These are phyloP conservation scores for Astropecten irregularis DNA, from an alignment of 53 echinoderm and acorn worm genomes.

Conservation along the genomic window DNA sequence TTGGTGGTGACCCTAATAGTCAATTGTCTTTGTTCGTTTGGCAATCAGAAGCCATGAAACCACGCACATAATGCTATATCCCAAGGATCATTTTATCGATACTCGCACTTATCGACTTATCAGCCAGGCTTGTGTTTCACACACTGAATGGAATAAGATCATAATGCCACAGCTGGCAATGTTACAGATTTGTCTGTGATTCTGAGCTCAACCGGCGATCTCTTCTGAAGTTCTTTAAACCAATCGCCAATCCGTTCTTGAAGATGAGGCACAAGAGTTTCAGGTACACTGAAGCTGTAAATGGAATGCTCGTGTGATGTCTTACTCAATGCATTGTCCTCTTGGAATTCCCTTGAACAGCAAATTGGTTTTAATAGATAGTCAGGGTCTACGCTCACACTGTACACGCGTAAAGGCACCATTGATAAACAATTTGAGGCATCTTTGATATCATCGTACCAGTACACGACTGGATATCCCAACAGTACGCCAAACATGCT, in stretches of 20 bases:
- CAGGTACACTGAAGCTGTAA: slow-evolving; percentile 79
- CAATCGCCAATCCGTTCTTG: slow-evolving; percentile 39
- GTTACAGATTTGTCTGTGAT: slow-evolving; percentile 29
- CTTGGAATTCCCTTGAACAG: too few relatives aligned
- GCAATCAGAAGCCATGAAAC: too few relatives aligned
- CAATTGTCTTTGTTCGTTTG: too few relatives aligned
- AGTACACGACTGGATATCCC: slow-evolving; percentile 80
- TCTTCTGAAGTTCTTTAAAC: slow-evolving; percentile 36
- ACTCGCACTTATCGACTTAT: too few relatives aligned
- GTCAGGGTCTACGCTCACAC: not conserved
- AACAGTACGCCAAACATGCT: slow-evolving; percentile 73
- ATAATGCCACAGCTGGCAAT: slow-evolving; percentile 66
- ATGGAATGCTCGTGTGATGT: slow-evolving; percentile 44
- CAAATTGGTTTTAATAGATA: too few relatives aligned
- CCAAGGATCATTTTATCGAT: too few relatives aligned
- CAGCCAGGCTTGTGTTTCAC: too few relatives aligned
- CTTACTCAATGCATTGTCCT: too few relatives aligned
- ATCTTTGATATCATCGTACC: slow-evolving; percentile 43
- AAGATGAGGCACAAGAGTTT: slow-evolving; percentile 18
- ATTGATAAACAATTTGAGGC: slow-evolving; percentile 67
- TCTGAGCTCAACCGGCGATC: not conserved
- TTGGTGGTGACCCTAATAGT: too few relatives aligned
- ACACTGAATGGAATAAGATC: too few relatives aligned
- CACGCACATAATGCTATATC: too few relatives aligned
- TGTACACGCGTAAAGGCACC: slow-evolving; percentile 61